A percentile compares a stretch with the other conserved stretches of the same genome.
Evolutionary conservation across 2,797 vertebrate species (phyloP).

Genomic region (Poeciliopsis presidionis): DNA sequence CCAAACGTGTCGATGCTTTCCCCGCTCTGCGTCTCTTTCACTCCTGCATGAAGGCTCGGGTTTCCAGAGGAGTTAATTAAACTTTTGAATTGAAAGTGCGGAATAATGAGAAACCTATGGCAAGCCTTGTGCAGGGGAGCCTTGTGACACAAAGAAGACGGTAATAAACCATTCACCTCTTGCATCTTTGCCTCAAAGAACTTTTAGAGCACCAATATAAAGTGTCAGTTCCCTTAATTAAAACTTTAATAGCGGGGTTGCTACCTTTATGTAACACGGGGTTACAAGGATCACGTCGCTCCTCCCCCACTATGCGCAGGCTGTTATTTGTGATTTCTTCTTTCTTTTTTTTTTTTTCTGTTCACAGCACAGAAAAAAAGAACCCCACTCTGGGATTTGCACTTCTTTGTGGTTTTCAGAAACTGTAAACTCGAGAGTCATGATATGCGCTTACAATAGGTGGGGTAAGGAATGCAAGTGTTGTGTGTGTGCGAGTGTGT

Average conservation of each 20-base stretch:
- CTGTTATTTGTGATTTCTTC: conserved; percentile 64
- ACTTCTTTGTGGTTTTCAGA: conserved; percentile 54
- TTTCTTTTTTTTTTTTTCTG: conserved; percentile 19
- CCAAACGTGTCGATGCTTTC: conserved; percentile 56
- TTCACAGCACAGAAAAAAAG: conserved; percentile 51
- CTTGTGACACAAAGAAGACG: conserved; percentile 71
- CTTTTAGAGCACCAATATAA: conserved; percentile 76
- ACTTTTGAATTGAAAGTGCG: conserved; percentile 79
- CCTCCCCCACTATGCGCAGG: conserved; percentile 61
- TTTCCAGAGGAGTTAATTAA: conserved; percentile 83
- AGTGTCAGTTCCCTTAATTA: conserved; percentile 85
- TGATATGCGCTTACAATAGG: conserved; percentile 45
- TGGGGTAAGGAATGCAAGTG: conserved; percentile 21
- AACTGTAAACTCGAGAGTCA: conserved; percentile 68
- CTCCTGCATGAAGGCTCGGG: conserved; percentile 52
- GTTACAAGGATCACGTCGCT: conserved; percentile 66
- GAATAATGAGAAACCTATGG: conserved; percentile 84
- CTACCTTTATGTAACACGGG: conserved; percentile 74
- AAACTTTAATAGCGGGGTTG: conserved; percentile 84
- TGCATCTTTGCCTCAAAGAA: conserved; percentile 75
- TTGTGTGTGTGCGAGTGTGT: neutral
- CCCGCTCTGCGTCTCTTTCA: conserved; percentile 49
- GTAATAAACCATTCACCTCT: conserved; percentile 81
- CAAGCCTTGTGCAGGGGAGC: conserved; percentile 71
- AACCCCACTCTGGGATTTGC: conserved; percentile 51